These are phyloP conservation scores for Remorina albescens DNA, from an alignment of 2,797 vertebrate species.

Conservation along the genomic window DNA sequence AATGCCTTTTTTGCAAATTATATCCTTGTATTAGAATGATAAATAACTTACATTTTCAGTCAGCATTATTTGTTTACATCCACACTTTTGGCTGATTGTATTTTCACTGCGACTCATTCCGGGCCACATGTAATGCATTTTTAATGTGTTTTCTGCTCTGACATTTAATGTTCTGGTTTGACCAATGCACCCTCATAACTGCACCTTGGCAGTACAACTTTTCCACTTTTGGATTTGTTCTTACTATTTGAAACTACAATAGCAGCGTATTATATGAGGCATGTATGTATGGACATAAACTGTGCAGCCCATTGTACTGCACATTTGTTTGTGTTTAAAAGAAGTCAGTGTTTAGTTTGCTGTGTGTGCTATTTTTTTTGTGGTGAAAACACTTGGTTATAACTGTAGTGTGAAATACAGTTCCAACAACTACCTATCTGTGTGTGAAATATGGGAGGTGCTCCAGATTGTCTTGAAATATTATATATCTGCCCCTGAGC, in stretches of 20 bases:
- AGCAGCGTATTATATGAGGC: not conserved
- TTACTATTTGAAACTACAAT: not conserved
- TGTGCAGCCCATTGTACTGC: not conserved
- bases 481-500: slow-evolving; percentile 40
- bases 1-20: slow-evolving; percentile 57
- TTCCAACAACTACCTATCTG: slow-evolving; percentile 16
- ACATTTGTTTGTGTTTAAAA: slow-evolving; percentile 18
- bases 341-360: not conserved
- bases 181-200: slow-evolving; percentile 45
- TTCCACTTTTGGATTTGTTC: slow-evolving; percentile 14
- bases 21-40: slow-evolving; percentile 62
- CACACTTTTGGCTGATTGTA: slow-evolving; percentile 62
- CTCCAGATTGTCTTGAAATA: slow-evolving; percentile 39
- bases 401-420: slow-evolving; percentile 15
- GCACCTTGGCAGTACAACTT: slow-evolving; percentile 38
- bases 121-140: slow-evolving; percentile 66
- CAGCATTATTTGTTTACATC: slow-evolving; percentile 71
- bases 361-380: not conserved
- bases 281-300: not conserved
- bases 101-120: slow-evolving; percentile 68
- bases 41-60: slow-evolving; percentile 57
- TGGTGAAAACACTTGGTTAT: not conserved
- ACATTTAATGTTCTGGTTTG: slow-evolving; percentile 63
- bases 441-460: slow-evolving; percentile 20
- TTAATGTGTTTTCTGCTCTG: slow-evolving; percentile 71